Evolutionary conservation across 2,888 invertebrate genomes (phyloP), one percentile per base, ranked within the genome.

Genomic region (Zygaena filipendulae): DNA sequence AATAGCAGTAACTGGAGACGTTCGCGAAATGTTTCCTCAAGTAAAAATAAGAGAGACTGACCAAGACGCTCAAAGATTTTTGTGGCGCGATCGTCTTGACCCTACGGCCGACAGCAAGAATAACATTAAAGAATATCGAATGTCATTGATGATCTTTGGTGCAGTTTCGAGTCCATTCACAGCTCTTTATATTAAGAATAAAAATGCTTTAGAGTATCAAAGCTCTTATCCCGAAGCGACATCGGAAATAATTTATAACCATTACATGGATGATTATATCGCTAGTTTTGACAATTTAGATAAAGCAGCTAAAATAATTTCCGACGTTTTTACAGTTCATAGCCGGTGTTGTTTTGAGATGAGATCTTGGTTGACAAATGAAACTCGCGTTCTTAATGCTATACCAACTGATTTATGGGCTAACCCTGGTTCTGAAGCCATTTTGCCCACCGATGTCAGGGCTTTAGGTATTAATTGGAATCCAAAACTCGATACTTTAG

Each of bases 81-180:
- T 33, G 8, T 29, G 26, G 29, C 7, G 25, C 7, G 10, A 16
- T 3, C 6, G 18, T 2, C 7, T 23, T 3, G 9, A 21, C 2
- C 12, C 5, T 1, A 6, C 14, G 3, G 4, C 21, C 8, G n/a
- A n/a, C n/a, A n/a, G n/a, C n/a, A n/a, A n/a, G n/a, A n/a, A n/a
- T n/a, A n/a, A n/a, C n/a, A 20, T 21, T 3, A 14, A 8, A 10
- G 31, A 29, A 11, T 40, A 36, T 12, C 13, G 30, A 6, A 36
- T 38, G 36, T 30, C 19, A 0, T 28, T 23, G 2, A 19, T 36
- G 4, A 24, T 35, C 0, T 39, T 39, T 13, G 36, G 39, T 5
- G 35, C 35, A 3, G 20, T 33, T 2, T 27, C 23, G 2, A 35
- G 33, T 3, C 39, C 36, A 3, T 30, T 25, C n/a, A 28, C 31